Conservation (phyloP, 2,888 invertebrate genomes). For the Chloroclysta siterata region DNA sequence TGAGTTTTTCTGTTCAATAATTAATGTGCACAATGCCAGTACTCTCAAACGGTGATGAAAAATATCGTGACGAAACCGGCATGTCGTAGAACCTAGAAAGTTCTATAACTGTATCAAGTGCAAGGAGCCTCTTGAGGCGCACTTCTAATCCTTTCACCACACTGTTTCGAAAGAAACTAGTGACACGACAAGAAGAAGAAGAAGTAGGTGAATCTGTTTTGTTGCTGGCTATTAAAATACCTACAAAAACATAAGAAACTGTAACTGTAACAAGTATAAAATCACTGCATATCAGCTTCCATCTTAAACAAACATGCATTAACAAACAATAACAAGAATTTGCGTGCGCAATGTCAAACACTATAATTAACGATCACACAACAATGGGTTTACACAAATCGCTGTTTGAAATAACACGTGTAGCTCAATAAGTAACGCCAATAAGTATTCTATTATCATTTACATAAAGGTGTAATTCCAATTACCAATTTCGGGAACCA, state of each 20-base stretch:
- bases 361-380: slow-evolving; percentile 17
- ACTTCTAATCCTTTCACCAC: too few relatives aligned
- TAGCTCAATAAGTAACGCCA: slow-evolving; percentile 2
- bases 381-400: slow-evolving; percentile 24
- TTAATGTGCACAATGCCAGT: too few relatives aligned
- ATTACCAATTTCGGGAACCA: not conserved
- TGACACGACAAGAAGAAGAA: too few relatives aligned
- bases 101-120: too few relatives aligned
- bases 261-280: not conserved
- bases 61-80: too few relatives aligned
- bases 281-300: not conserved
- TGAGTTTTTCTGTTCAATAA: too few relatives aligned
- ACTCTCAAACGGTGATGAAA: too few relatives aligned
- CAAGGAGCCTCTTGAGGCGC: too few relatives aligned
- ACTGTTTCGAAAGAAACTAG: too few relatives aligned
- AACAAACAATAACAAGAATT: slow-evolving; percentile 23
- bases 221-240: not conserved
- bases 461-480: not conserved
- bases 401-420: slow-evolving; percentile 20
- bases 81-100: too few relatives aligned
- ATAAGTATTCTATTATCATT: slow-evolving; percentile 11
- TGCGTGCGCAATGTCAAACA: slow-evolving; percentile 23
- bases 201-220: too few relatives aligned
- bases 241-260: not conserved
- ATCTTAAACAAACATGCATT: slow-evolving; percentile 15